Evolutionary conservation across 2,888 invertebrate genomes (phyloP), one percentile per base, ranked within the genome.

Genomic region (Parnassius mnemosyne): DNA sequence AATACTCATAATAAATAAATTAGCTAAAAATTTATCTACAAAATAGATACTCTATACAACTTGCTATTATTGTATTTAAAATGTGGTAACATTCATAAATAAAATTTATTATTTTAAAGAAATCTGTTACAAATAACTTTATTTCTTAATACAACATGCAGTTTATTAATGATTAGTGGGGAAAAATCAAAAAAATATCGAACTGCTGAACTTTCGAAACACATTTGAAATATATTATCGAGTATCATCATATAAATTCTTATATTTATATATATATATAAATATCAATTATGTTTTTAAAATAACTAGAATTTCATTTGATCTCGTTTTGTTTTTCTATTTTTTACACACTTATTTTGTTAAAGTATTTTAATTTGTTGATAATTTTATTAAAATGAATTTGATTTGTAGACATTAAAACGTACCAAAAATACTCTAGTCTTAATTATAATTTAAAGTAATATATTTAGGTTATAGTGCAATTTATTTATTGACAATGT

Each of bases 401-500:
- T 65, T 63, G 54, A 57, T 55, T 52, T 57, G 51, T 66, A 63
- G 65, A 57, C 59, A 73, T 71, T 71, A 68, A 69, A 67, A 68
- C 67, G 70, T 72, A 78, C 69, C 68, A 72, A 72, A 68, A 74
- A 76, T 80, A 78, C 74, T 72, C 69, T 69, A 70, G 67, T 71
- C 68, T 66, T 66, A 61, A 51, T 59, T 55, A 11, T 60, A 54
- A 59, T 61, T 60, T 62, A 57, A 55, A 63, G 61, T 70, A 61
- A 57, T 67, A 67, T 63, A 68, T 66, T 69, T 70, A 76, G 70
- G 67, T 70, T 77, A 74, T 78, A 76, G 86, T 88, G 87, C 87
- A 87, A 86, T 86, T 85, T 85, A 83, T 83, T 84, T 84, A 84
- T 80, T 77, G 72, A 76, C 60, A 65, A 56, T n/a, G 16, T 12